Conservation (phyloP, 2,797 vertebrate genomes). For the Acanthopagrus latus region DNA sequence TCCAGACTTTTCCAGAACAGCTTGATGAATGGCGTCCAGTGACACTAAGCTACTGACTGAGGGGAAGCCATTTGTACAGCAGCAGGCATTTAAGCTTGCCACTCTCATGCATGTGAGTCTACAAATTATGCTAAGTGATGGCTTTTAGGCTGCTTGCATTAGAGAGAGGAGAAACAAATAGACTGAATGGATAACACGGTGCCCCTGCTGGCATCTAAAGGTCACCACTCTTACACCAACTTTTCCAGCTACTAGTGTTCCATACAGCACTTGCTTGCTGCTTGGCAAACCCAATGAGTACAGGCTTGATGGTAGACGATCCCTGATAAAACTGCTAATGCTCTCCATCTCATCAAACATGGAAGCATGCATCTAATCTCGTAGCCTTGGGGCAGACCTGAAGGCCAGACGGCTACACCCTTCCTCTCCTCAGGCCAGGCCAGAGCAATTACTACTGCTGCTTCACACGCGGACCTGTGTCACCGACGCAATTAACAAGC, state of each 20-base stretch:
- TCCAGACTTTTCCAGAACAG: constrained; percentile 19
- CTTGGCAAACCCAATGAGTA: constrained; percentile 8
- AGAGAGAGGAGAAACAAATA: constrained; percentile 50
- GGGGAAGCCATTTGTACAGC: constrained; percentile 53
- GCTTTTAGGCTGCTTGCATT: constrained; percentile 50
- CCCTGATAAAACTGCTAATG: constrained; percentile 62
- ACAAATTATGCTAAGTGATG: constrained; percentile 62
- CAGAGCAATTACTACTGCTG: constrained; percentile 74
- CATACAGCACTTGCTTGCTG: background rate
- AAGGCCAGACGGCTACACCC: constrained; percentile 63
- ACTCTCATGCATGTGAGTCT: constrained; percentile 33
- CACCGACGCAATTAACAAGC: constrained; percentile 78
- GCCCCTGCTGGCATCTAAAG: constrained; percentile 48
- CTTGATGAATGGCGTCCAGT: constrained; percentile 58
- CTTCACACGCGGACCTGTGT: constrained; percentile 74
- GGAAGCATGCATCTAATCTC: constrained; percentile 60
- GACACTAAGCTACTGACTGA: constrained; percentile 45
- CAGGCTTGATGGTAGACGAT: constrained; percentile 30
- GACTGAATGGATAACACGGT: constrained; percentile 42
- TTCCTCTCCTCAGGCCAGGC: constrained; percentile 62
- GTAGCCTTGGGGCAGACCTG: constrained; percentile 62
- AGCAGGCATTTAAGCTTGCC: constrained; percentile 49
- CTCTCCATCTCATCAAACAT: constrained; percentile 66
- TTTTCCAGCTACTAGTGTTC: constrained; percentile 5
- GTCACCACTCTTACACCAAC: constrained; percentile 23